Base-by-base conservation (phyloP, 2,888 invertebrate genomes). In the Junonia oenone region DNA sequence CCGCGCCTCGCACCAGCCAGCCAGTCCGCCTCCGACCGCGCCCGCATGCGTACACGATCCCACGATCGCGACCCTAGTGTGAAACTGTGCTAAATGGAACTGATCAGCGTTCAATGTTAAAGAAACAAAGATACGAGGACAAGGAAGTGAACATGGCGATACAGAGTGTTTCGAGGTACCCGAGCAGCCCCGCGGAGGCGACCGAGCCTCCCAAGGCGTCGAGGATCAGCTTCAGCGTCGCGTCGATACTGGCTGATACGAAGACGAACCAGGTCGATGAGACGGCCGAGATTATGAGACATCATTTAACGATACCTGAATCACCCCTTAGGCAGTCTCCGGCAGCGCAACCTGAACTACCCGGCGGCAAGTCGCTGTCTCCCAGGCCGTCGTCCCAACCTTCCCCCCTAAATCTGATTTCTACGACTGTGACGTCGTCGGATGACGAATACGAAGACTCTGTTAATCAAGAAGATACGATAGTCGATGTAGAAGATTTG, bases 181-280 rank as follows among this genome's bases (percentile, higher is more conserved):
- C 92, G 65, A 91, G 92, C 84, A 91, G 92, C 80, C 91, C 92
- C 63, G 93, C 92, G 72, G 92, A 92, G 76, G 92, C 92, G 62
- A 92, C 92, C 64, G 92, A 88, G 57, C 87, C 88, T 1, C 87
- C 90, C 13, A 94, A 94, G 74, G 91, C 92, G 61, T 93, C 93
- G 62, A 90, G 94, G 68, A 93, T 94, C 73, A 94, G 94, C 84
- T 97, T 98, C 91, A 96, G 97, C 83, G 97, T 97, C 66, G 96
- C 97, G 5, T 96, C 97, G 0, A 92, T 97, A 63, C 86, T 98
- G 65, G 94, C 96, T 13, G 97, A 97, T 71, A 94, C 97, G 22
- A 93, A 96, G 76, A 92, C 93, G 1, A 90, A 86, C 55, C 90
- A 91, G 55, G 81, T 68, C 17, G 79, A 90, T 59, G 83, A 83